Evolutionary conservation across 2,888 invertebrate genomes (phyloP), one percentile per base, ranked within the genome.

Genomic region (Odontocerum albicorne): DNA sequence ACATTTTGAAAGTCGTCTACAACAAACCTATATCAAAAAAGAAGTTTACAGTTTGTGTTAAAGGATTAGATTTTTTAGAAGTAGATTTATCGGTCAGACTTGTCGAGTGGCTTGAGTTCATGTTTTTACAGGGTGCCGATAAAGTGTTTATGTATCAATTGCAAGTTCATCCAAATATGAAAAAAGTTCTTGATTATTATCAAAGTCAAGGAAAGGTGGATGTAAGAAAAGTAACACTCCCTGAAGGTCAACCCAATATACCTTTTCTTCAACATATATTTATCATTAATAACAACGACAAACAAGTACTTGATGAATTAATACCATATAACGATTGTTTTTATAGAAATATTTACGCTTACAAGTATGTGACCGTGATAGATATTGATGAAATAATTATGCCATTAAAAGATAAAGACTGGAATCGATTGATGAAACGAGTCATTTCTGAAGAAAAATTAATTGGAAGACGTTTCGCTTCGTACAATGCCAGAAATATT

Each of bases 291-390:
- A 94, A 93, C 72, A 87, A 91, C 21, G 93, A 92, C 66, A 90
- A 95, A 73, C 96, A 96, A 73, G 81, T 96, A 8, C 92, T 95
- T 70, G 93, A 94, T 75, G 96, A 96, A 73, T 81, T 96, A 56
- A 91, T 96, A 64, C 94, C 96, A 10, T 96, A 96, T 78, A 96
- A 96, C 72, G 96, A 96, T 72, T 96, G 96, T 68, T 81, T 96
- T 47, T 96, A 96, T 75, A 88, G 92, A 69, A 90, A 95, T 69
- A 84, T 95, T 77, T 90, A 94, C 70, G 82, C 87, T 62, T 95
- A 94, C 72, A 85, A 90, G 62, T 93, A 91, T 74, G 87, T 95
- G 47, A 91, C 91, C 13, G 76, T 96, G 55, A 78, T 96, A 47
- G 96, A 96, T 70, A 89, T 93, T 62, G 96, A 96, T 73, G 96